Evolutionary conservation across 2,888 invertebrate genomes (phyloP).

Genomic region (Idaea biselata): DNA sequence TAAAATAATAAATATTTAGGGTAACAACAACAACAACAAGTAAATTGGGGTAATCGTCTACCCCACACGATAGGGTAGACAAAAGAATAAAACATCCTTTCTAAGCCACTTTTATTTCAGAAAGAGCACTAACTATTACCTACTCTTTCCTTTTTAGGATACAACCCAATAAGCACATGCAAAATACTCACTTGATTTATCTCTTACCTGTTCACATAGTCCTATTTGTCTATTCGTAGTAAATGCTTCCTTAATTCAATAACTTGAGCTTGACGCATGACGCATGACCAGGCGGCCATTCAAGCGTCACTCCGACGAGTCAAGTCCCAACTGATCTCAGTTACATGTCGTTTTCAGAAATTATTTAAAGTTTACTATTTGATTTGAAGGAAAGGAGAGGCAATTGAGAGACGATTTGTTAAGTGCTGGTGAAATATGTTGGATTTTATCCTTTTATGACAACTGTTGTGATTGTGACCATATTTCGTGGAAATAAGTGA

Average conservation of each 20-base stretch:
- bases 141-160: neutral
- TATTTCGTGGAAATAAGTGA: too few species aligned
- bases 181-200: slow-evolving; percentile 13
- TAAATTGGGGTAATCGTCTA: too few species aligned
- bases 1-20: too few species aligned
- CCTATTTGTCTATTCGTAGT: slow-evolving; percentile 24
- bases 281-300: slow-evolving; percentile 21
- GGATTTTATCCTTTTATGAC: too few species aligned
- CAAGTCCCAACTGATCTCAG: neutral
- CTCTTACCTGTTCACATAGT: slow-evolving; percentile 18
- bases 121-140: neutral
- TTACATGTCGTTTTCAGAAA: neutral
- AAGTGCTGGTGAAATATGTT: neutral
- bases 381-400: neutral
- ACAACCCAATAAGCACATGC: neutral
- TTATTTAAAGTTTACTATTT: neutral
- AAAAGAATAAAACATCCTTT: too few species aligned
- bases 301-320: slow-evolving; percentile 34
- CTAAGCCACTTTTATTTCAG: neutral
- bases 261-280: slow-evolving; percentile 4
- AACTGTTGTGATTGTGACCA: too few species aligned
- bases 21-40: too few species aligned
- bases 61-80: too few species aligned
- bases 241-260: slow-evolving; percentile 17
- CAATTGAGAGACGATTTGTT: neutral